Percentiles rank a stretch among this genome's conserved stretches.
phyloP scores from a whole-genome alignment of 1,140 invertebrate species.

The Drosophila teissieri region DNA sequence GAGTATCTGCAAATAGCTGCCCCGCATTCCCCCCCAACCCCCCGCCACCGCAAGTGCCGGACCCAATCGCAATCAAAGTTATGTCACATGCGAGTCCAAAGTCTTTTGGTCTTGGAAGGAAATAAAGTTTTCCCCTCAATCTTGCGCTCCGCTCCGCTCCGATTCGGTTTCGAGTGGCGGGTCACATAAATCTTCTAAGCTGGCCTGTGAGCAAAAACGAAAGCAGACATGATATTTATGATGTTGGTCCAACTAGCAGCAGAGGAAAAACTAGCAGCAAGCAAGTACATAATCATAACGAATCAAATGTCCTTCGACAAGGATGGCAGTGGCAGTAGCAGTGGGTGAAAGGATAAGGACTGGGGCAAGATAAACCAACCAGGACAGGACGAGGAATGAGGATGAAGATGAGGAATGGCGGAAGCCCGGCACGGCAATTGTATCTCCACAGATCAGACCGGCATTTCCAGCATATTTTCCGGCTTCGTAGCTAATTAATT shows the following conservation, averaged over 20 bases:
- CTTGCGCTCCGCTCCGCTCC: neutral
- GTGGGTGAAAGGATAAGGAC: constrained; percentile 28
- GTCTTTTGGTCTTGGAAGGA: constrained; percentile 28
- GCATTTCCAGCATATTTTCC: constrained; percentile 41
- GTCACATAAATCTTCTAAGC: constrained; percentile 66
- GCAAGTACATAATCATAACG: constrained; percentile 60
- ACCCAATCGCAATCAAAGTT: constrained; percentile 79
- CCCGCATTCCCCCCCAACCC: neutral
- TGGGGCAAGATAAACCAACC: constrained; percentile 18
- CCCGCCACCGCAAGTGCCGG: neutral
- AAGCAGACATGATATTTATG: constrained; percentile 74
- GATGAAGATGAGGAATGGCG: constrained; percentile 38
- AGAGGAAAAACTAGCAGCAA: constrained; percentile 26
- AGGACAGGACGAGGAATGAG: constrained; percentile 33
- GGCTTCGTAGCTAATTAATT: constrained; percentile 45
- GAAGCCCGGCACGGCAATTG: constrained; percentile 9
- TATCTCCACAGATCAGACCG: constrained; percentile 33
- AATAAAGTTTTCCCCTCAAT: constrained; percentile 48
- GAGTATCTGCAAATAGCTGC: constrained; percentile 38
- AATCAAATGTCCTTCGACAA: constrained; percentile 59
- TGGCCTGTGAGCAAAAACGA: constrained; percentile 43
- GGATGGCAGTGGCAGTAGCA: constrained; percentile 18
- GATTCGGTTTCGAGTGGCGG: constrained; percentile 14
- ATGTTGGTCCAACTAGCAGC: constrained; percentile 47
- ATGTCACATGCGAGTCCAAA: constrained; percentile 57